These are phyloP conservation scores for Conchocele bisecta DNA, from an alignment of 2,888 invertebrate genomes.

Conservation along the genomic window DNA sequence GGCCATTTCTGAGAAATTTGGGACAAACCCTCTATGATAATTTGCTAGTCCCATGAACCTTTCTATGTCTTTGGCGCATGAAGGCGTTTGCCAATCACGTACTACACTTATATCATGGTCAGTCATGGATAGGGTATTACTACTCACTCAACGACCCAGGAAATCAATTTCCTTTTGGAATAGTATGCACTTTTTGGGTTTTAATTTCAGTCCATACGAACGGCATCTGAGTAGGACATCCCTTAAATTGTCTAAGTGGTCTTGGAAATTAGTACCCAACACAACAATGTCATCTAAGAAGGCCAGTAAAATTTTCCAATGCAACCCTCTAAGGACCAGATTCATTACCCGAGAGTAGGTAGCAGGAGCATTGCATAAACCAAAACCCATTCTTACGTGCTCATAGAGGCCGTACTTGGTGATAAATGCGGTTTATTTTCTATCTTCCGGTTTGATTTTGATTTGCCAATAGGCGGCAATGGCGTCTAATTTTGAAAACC, in stretches of 20 bases:
- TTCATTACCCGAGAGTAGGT: too few relatives aligned
- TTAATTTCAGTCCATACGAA: slow-evolving; percentile 38
- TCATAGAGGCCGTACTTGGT: too few relatives aligned
- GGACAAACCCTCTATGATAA: slow-evolving; percentile 39
- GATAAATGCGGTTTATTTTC: too few relatives aligned
- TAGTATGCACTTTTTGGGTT: too few relatives aligned
- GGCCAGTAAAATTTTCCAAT: slow-evolving; percentile 16
- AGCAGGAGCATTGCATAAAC: too few relatives aligned
- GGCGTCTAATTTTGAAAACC: too few relatives aligned
- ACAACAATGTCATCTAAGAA: slow-evolving; percentile 59
- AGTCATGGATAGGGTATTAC: too few relatives aligned
- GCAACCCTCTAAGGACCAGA: not conserved
- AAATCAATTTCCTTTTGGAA: too few relatives aligned
- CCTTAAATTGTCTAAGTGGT: slow-evolving; percentile 27
- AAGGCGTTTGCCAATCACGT: not conserved
- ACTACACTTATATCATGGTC: not conserved
- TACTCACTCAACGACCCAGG: too few relatives aligned
- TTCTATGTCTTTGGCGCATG: slow-evolving; percentile 24
- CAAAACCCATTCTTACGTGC: too few relatives aligned
- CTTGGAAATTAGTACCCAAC: slow-evolving; percentile 35
- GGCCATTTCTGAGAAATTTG: slow-evolving; percentile 13
- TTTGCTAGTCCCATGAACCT: slow-evolving; percentile 44
- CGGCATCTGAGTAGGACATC: slow-evolving; percentile 36
- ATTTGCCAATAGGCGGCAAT: too few relatives aligned
- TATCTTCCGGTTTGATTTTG: slow-evolving; percentile 28